Evolutionary conservation across 2,113 vertebrate species (phyloP), one percentile per base, ranked within the genome.

Genomic region (Elephantulus edwardii): DNA sequence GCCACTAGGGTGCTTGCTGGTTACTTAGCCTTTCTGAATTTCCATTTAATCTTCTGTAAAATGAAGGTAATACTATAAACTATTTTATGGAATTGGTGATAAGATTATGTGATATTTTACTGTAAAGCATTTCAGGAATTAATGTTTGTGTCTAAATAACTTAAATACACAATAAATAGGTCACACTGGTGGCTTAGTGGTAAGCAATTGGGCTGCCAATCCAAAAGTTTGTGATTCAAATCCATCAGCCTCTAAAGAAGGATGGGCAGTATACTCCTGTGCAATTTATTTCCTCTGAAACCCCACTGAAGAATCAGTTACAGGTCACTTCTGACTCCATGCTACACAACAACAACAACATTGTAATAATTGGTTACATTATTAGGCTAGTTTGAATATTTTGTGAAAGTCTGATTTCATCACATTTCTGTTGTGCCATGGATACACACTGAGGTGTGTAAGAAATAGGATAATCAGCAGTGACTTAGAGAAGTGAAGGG

Each of bases 81-180:
- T 91, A 10, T 77, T 38, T 78, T 74, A 22, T 4, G 33, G 26
- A 85, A 1, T 1, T 44, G 14, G 6, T 26, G 8, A 50, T 77
- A 81, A 19, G n/a, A 42, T 71, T 75, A 79, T 85, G 35, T 89
- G 66, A 87, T 40, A 90, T 76, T 35, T 86, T 77, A 20, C 3
- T 3, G 33, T 40, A 70, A 75, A 3, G 3, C 52, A 48, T 50
- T 87, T 28, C 50, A 93, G 44, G 40, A 78, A 86, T n/a, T n/a
- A n/a, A 79, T 4, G 54, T 42, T 33, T 54, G 68, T 8, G 14
- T 74, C 50, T 83, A 10, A 85, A 38, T 35, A 50, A 35, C 10
- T 1, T 28, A 40, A 56, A 33, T 70, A 60, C 16, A 30, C 68
- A 68, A 60, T 68, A 66, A 44, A 26, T 46, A 14, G 38, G n/a